Evolutionary conservation across 2,113 vertebrate species (phyloP).

Genomic region (Nerophis ophidion): DNA sequence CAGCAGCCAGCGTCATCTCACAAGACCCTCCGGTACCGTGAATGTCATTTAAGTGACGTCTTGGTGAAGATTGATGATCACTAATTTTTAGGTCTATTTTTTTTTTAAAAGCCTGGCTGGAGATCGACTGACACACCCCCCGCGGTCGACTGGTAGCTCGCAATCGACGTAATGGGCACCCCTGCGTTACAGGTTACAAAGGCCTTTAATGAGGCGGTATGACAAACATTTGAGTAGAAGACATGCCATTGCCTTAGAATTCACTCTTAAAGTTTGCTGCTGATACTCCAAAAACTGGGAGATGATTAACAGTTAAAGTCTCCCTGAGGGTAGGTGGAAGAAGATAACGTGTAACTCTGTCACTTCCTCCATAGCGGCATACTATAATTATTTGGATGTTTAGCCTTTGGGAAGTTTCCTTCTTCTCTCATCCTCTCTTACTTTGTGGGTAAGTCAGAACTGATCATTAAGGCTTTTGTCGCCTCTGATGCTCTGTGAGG

Average conservation of each 20-base stretch:
- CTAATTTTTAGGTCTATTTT: too few species aligned
- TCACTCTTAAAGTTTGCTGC: slow-evolving; percentile 27
- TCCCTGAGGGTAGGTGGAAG: slow-evolving; percentile 36
- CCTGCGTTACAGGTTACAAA: slow-evolving; percentile 17
- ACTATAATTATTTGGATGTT: slow-evolving; percentile 60
- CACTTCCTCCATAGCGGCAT: slow-evolving; percentile 55
- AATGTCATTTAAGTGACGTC: too few species aligned
- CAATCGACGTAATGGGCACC: too few species aligned
- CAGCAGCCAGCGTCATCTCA: too few species aligned
- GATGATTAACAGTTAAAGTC: slow-evolving; percentile 37
- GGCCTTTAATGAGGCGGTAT: slow-evolving; percentile 20
- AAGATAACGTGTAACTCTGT: slow-evolving; percentile 47
- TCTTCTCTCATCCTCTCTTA: background rate
- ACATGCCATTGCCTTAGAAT: slow-evolving; percentile 20
- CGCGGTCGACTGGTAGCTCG: too few species aligned
- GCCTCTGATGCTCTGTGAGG: slow-evolving; percentile 15
- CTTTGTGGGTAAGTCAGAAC: slow-evolving; percentile 1
- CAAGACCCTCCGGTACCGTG: too few species aligned
- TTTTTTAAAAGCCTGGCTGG: too few species aligned
- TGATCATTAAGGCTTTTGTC: slow-evolving; percentile 20
- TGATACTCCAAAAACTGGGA: slow-evolving; percentile 17
- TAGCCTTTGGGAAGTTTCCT: slow-evolving; percentile 29
- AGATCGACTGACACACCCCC: too few species aligned
- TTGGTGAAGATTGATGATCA: too few species aligned
- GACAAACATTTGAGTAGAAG: slow-evolving; percentile 9